Base-by-base conservation (phyloP, 2,888 invertebrate species). In the Smittia sp. region DNA sequence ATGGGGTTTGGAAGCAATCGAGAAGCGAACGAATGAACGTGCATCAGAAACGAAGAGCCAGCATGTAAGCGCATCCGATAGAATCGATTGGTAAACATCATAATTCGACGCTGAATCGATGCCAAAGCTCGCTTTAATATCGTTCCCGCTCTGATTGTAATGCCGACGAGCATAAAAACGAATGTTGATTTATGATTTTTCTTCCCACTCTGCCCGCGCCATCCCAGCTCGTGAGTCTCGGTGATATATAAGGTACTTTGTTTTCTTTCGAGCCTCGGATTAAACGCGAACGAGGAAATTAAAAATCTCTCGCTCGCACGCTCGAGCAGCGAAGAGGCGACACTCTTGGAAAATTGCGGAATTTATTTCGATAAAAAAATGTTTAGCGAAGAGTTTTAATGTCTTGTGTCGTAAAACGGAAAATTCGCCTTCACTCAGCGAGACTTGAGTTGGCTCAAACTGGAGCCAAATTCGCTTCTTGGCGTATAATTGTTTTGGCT, bases 381-480 rank as follows among this genome's bases (percentile, higher is more conserved):
- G 18, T 67, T 67, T 67, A 41, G 67, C 38, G 67, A 41, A n/a
- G n/a, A 67, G 41, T 67, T 67, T 66, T 67, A 67, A 67, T 67
- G 67, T 67, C 67, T 67, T 67, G 39, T 11, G 24, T 46, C 38
- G 41, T 67, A 39, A 67, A 67, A 67, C 25, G 24, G 1, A n/a
- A n/a, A n/a, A n/a, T n/a, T n/a, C n/a, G n/a, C 11, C 11, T 38
- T 38, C 46, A 2, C 15, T 15, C 46, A 3, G 11, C 46, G 46
- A 11, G 4, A 6, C 3, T 6, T 3, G 32, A 32, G 32, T 32
- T 32, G 32, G 32, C 32, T 22, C 32, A 6, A 15, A 25, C 63
- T 65, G 25, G 27, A 11, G 32, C 38, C 41, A 67, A 67, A 38
- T 46, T 41, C 20, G 58, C 18, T 18, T 58, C 22, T 58, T 58